Conservation (phyloP, 2,797 vertebrate genomes). For the Muscicapa striata region DNA sequence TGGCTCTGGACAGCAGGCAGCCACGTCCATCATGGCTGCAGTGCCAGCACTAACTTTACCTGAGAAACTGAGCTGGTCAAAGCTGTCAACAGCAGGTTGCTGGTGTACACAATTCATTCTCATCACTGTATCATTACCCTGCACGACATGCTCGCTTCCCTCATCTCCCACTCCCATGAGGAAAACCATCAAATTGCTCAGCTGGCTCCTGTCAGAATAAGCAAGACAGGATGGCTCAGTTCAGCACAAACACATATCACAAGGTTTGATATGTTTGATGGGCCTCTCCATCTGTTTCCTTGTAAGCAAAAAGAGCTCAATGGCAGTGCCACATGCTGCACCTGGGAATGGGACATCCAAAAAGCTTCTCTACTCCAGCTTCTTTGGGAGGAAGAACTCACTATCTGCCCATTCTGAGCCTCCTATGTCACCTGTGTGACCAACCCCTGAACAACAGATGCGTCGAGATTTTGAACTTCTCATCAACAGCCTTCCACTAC, state of each 20-base stretch:
- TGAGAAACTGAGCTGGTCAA: not conserved
- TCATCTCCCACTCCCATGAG: not conserved
- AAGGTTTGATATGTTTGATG: not conserved
- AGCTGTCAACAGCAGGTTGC: not conserved
- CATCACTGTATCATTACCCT: not conserved
- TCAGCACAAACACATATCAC: fast-evolving
- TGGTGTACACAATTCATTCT: not conserved
- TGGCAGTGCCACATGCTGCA: not conserved
- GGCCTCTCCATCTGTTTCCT: not conserved
- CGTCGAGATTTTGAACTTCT: fast-evolving
- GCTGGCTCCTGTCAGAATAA: not conserved
- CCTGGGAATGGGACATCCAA: not conserved
- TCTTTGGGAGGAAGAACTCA: not conserved
- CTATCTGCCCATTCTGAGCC: not conserved
- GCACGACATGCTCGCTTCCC: fast-evolving
- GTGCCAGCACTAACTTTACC: not conserved
- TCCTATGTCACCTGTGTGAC: fast-evolving
- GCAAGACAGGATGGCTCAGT: not conserved
- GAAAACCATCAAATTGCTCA: not conserved
- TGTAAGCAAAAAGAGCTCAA: fast-evolving
- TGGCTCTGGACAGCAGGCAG: not conserved
- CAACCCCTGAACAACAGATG: not conserved
- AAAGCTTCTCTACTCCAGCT: not conserved
- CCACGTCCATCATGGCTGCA: fast-evolving
- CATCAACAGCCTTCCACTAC: not conserved